A percentile compares a stretch with the other conserved stretches of the same genome.
Conservation (phyloP, 2,113 vertebrate species). For the Baryphthengus martii region DNA sequence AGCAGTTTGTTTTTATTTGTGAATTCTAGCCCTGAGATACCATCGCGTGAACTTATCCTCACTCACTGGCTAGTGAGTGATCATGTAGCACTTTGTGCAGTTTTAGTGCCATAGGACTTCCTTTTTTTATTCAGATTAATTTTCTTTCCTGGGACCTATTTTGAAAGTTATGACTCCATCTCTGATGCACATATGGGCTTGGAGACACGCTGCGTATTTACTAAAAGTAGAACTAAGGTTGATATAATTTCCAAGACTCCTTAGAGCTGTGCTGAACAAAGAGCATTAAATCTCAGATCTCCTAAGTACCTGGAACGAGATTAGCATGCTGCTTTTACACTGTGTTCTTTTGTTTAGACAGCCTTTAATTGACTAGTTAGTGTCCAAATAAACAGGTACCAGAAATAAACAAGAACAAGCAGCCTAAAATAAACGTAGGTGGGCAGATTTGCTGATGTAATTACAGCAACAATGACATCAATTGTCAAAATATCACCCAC, state of each 20-base stretch:
- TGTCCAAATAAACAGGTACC: background rate
- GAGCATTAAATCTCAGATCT: background rate
- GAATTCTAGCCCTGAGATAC: background rate
- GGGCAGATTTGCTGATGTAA: background rate
- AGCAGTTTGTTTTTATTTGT: background rate
- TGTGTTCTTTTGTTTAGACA: background rate
- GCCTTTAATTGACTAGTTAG: background rate
- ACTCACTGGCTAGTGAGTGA: background rate
- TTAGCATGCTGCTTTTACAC: background rate
- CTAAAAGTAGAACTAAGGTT: background rate
- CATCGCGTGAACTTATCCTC: background rate
- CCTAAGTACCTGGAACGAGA: background rate
- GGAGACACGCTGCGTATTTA: background rate
- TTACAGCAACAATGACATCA: background rate
- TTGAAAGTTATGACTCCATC: background rate
- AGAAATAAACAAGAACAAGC: background rate
- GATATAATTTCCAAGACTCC: background rate
- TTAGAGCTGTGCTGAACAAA: background rate
- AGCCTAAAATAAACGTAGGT: background rate
- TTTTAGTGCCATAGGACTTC: background rate
- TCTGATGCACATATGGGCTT: background rate
- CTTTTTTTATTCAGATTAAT: background rate
- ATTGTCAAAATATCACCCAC: background rate
- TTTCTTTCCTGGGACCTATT: background rate
- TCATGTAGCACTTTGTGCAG: background rate